Evolutionary conservation across 2,797 vertebrate genomes (phyloP), one percentile per base, ranked within the genome.

Genomic region (Eutrigla gurnardus): DNA sequence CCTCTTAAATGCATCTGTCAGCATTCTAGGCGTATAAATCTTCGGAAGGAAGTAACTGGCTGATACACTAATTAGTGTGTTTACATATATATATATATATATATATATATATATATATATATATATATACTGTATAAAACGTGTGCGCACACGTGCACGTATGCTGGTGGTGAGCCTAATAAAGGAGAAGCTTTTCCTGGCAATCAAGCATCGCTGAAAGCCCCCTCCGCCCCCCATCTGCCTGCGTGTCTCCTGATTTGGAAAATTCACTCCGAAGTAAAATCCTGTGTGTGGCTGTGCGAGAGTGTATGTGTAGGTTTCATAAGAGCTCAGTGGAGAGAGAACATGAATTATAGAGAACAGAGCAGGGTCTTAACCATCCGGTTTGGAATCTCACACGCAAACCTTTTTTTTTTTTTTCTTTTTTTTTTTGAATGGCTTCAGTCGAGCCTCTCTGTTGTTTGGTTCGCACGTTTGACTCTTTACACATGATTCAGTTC

Each of bases 301-400:
- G 35, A 43, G 76, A 36, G 68, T 70, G 60, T 70, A 18, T 13
- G 59, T 75, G 85, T 70, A 81, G 50, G 86, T 93, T 93, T 94
- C 80, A 86, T 89, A 92, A 92, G 88, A 93, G 84, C 84, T 83
- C 75, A 74, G 86, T 86, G 73, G 86, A 83, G 88, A 80, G 78
- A 87, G 85, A 87, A 75, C 90, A 93, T 94, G 88, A 94, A 94
- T 95, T 93, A 94, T 94, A 86, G 82, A 94, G 81, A 90, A 65
- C 70, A 74, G 87, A 89, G 88, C 80, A 75, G 83, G 80, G 82
- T 92, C 84, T 87, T 83, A 91, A 89, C 88, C 86, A 86, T 92
- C 88, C 84, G 54, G 84, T 90, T 88, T 85, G 79, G 75, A 86
- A 75, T 89, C 80, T 85, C 83, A 88, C 87, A 91, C 70, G 88